Conservation (phyloP, 2,113 vertebrate species). For the Phalacrocorax carbo region DNA sequence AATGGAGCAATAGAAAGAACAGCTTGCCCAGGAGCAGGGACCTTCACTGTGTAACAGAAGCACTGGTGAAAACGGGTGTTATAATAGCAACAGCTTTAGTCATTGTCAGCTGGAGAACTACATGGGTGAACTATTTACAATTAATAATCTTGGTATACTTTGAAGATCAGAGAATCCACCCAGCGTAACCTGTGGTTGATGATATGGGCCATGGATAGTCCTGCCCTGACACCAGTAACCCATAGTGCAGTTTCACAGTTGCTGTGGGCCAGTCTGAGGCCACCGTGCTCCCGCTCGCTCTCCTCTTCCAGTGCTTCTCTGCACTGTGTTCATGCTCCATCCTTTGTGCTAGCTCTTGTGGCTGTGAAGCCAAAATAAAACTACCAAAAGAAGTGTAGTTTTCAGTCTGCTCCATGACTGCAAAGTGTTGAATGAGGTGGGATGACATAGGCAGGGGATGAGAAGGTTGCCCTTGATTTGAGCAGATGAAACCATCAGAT, state of each 20-base stretch:
- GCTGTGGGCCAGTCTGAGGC: not conserved
- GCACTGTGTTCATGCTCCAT: not conserved
- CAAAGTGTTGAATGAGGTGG: not conserved
- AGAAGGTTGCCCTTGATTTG: not conserved
- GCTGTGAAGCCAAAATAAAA: not conserved
- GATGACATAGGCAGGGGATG: not conserved
- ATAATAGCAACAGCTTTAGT: not conserved
- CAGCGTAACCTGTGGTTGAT: not conserved
- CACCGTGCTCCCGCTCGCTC: not conserved
- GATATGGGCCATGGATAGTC: not conserved
- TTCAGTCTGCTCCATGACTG: not conserved
- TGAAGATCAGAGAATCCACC: not conserved
- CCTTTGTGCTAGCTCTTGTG: not conserved
- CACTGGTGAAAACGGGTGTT: not conserved
- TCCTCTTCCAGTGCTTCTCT: not conserved
- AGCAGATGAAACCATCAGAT: not conserved
- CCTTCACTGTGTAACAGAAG: not conserved
- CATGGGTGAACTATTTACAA: not conserved
- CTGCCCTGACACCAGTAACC: not conserved
- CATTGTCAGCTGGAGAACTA: not conserved
- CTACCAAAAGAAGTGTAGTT: not conserved
- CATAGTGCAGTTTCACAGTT: not conserved
- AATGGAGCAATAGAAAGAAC: not conserved
- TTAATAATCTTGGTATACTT: not conserved
- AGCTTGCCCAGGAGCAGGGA: not conserved